phyloP scores from a whole-genome alignment of 2,888 invertebrate genomes.

The Tricholauxania praeusta region DNA sequence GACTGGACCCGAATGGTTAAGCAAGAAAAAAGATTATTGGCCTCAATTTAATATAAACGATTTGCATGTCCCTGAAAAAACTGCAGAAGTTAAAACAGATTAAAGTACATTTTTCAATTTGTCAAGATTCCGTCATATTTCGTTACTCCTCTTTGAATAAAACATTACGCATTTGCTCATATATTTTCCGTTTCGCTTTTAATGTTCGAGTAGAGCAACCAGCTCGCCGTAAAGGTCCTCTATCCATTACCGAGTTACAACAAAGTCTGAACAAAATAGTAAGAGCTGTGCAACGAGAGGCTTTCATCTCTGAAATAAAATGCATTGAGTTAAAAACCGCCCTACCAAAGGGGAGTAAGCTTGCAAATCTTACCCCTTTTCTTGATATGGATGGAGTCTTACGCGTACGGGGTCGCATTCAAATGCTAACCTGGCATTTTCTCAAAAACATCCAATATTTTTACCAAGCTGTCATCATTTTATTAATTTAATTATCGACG shows the following conservation, averaged over 20 bases:
- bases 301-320: neutral
- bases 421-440: slow-evolving; percentile 18
- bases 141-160: neutral
- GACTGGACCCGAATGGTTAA: neutral
- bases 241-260: neutral
- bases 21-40: neutral
- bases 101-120: neutral
- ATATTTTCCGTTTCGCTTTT: neutral
- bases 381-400: neutral
- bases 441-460: slow-evolving; percentile 22
- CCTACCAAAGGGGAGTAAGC: slow-evolving; percentile 19
- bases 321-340: neutral
- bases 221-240: too few species aligned
- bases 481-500: slow-evolving; percentile 14
- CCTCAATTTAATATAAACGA: too few species aligned
- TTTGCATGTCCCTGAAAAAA: neutral
- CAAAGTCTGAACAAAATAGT: neutral
- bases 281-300: neutral
- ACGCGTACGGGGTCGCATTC: slow-evolving; percentile 1
- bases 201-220: too few species aligned
- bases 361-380: slow-evolving; percentile 15
- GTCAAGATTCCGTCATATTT: neutral
- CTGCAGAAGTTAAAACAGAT: neutral
- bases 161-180: neutral
- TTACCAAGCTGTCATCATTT: slow-evolving; percentile 29